Conservation (phyloP, 1,140 invertebrate genomes). For the Macrotrachela quadricornifera region DNA sequence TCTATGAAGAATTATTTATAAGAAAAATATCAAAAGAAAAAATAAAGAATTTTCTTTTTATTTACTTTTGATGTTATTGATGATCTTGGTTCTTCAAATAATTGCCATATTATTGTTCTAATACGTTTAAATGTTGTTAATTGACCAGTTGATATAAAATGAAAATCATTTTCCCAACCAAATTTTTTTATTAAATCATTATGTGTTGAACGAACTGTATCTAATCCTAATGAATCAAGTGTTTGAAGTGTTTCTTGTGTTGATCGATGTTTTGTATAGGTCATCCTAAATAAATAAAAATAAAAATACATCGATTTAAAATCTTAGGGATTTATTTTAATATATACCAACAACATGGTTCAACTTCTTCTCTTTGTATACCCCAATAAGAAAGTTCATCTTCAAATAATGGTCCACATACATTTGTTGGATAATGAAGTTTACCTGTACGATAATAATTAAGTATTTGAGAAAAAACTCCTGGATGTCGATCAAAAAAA, state of each 20-base stretch:
- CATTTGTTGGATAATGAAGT: conserved; percentile 23
- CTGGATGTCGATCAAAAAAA: conserved; percentile 29
- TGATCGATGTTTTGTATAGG: conserved; percentile 17
- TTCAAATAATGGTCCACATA: conserved; percentile 27
- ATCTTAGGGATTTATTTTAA: no score
- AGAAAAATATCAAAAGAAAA: background rate
- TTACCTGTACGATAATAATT: conserved; percentile 28
- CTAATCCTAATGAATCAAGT: background rate
- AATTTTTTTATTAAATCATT: conserved; percentile 6
- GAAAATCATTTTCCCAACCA: conserved; percentile 10
- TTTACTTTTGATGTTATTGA: conserved; percentile 19
- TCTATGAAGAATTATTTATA: background rate
- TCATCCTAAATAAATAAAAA: conserved; percentile 6
- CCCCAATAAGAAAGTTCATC: conserved; percentile 29
- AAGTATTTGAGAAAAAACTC: conserved; percentile 26
- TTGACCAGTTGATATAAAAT: conserved; percentile 8
- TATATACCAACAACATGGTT: conserved; percentile 25
- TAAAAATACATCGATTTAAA: no score
- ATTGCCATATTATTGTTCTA: conserved; percentile 19
- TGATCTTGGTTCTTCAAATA: conserved; percentile 21
- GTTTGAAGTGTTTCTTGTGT: conserved; percentile 23
- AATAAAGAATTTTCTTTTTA: background rate
- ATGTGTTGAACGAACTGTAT: background rate
- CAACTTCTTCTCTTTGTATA: conserved; percentile 27
- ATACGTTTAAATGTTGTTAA: conserved; percentile 18